Percentiles rank a stretch among this genome's conserved stretches.
phyloP scores from a whole-genome alignment of 2,797 vertebrate species.

The Chloroceryle amazona region DNA sequence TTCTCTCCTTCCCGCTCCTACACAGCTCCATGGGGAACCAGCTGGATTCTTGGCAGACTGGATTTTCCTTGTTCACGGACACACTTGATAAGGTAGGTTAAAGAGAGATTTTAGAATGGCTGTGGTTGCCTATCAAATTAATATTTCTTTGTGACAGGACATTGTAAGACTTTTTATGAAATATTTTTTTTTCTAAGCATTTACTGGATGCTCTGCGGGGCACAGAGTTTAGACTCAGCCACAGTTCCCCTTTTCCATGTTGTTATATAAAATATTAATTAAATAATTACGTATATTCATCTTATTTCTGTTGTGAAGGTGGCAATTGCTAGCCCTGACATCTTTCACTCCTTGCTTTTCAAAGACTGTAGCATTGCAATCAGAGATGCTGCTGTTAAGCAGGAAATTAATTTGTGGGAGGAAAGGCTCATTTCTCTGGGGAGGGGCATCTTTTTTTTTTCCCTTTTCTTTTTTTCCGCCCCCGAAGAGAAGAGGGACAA shows the following conservation, averaged over 20 bases:
- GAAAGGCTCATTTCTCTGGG: neutral
- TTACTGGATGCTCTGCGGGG: neutral
- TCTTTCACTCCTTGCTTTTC: neutral
- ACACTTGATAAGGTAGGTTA: neutral
- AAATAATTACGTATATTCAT: neutral
- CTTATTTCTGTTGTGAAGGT: neutral
- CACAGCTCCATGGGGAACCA: fast-evolving
- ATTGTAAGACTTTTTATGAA: neutral
- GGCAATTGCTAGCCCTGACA: neutral
- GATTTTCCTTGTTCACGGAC: neutral
- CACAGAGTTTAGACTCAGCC: neutral
- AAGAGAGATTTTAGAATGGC: neutral
- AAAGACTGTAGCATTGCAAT: neutral
- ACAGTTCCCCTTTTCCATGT: neutral
- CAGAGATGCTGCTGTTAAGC: neutral
- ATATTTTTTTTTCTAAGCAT: neutral
- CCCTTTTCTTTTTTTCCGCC: neutral
- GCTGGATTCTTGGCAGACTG: neutral
- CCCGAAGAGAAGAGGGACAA: neutral
- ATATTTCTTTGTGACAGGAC: neutral
- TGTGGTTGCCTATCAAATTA: neutral
- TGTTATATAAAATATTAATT: neutral
- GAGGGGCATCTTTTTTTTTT: neutral
- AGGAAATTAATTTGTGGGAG: neutral
- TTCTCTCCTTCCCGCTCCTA: neutral